Conservation (phyloP, 2,113 vertebrate genomes). For the Sphaerodactylus townsendi region DNA sequence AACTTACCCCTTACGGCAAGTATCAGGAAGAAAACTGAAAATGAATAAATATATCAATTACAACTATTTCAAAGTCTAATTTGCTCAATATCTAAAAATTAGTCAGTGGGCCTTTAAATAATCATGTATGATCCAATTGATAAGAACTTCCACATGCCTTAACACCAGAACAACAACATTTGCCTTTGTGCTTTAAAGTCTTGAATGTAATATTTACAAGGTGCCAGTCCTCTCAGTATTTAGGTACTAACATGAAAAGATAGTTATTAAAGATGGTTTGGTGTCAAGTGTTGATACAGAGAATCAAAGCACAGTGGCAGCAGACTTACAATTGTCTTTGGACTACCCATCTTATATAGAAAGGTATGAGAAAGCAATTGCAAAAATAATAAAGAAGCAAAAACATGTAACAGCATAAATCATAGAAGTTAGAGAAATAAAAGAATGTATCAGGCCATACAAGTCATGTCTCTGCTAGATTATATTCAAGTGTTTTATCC, state of each 20-base stretch:
- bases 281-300: background rate
- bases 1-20: too few species aligned
- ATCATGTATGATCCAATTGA: too few species aligned
- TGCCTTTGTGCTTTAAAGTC: background rate
- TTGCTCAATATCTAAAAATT: too few species aligned
- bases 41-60: too few species aligned
- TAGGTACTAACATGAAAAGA: background rate
- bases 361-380: accelerated
- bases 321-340: background rate
- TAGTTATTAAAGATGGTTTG: background rate
- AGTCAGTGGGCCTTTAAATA: too few species aligned
- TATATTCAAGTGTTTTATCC: background rate
- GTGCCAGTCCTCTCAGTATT: background rate
- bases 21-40: too few species aligned
- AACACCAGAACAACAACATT: background rate
- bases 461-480: background rate
- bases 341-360: background rate
- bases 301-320: background rate
- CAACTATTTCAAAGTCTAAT: too few species aligned
- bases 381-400: background rate
- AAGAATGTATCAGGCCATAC: accelerated
- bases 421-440: background rate
- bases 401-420: accelerated
- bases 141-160: too few species aligned
- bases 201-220: background rate